phyloP scores from a whole-genome alignment of 2,113 vertebrate genomes.

The Austrofundulus limnaeus region DNA sequence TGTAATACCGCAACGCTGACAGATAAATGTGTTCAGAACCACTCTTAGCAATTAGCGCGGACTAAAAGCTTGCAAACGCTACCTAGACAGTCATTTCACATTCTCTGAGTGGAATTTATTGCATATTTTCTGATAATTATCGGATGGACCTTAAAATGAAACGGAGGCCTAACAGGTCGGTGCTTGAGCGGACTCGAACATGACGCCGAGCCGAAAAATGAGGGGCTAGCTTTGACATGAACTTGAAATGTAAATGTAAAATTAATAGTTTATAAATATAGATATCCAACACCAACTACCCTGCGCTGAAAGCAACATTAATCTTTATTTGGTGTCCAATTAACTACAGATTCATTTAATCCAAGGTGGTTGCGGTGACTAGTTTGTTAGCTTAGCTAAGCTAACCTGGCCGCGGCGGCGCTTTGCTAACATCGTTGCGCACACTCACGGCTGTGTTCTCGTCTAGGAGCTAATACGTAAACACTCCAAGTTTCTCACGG shows the following conservation, averaged over 20 bases:
- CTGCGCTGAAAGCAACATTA: rapidly evolving
- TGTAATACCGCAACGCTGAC: not conserved
- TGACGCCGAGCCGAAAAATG: not conserved
- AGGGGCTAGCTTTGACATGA: constrained; percentile 14
- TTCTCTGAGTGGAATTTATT: not conserved
- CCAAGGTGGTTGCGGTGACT: not conserved
- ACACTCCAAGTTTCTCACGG: rapidly evolving
- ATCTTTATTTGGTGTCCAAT: rapidly evolving
- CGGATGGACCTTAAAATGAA: not conserved
- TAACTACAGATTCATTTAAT: not conserved
- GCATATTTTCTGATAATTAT: not conserved
- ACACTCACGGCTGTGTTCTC: constrained; percentile 7
- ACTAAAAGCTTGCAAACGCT: too few relatives aligned
- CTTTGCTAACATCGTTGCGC: constrained; percentile 31
- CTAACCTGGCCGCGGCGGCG: constrained; percentile 18
- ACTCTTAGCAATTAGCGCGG: not conserved
- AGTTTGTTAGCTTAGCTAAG: constrained; percentile 39
- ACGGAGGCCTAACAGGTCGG: constrained; percentile 30
- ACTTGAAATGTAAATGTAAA: not conserved
- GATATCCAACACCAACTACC: rapidly evolving
- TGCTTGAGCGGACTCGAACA: constrained; percentile 18
- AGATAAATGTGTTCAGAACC: not conserved
- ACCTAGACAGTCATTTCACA: rapidly evolving
- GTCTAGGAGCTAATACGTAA: not conserved
- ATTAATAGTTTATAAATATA: not conserved